Base-by-base conservation (phyloP, 2,888 invertebrate genomes). In the Lamellibrachia columna region DNA sequence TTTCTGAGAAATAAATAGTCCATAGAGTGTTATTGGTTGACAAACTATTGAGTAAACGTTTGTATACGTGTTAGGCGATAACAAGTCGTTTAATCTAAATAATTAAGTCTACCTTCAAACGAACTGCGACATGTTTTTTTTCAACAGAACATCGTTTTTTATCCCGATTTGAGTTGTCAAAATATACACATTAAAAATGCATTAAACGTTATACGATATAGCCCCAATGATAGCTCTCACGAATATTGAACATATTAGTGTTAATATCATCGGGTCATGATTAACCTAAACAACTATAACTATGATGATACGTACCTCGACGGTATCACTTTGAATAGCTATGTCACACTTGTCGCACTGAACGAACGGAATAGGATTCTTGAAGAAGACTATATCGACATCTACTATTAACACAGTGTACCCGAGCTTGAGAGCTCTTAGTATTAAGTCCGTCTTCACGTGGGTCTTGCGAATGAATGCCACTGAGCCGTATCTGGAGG, bases 311-410 rank as follows among this genome's bases (percentile, higher is more conserved):
- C 22, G 9, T 60, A 92, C 92, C 75, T 93, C 93, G 0, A 22
- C 22, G 3, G 53, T 90, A 92, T 94, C 93, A 91, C 91, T 93
- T 90, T 92, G 92, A 53, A 94, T 93, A 60, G 92, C 55, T 22
- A 94, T 93, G 90, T 94, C 94, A 92, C 93, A 94, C n/a, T 93
- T 91, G 7, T 3, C 55, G 53, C 93, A 93, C 9, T 53, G 91
- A 15, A 94, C 28, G 52, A 90, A 92, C 52, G 90, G 92, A 7
- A 93, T 52, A 11, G 94, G 94, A 90, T 93, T 91, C 40, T 92
- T 91, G 9, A 94, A 92, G 90, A 94, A 93, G 9, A 94, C 93
- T 40, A 94, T 93, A 60, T 94, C 94, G 3, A 93, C 92, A 90
- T 94, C 94, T 11, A 91, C 91, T 22, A 94, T 91, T 15, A 94